These are phyloP conservation scores for Distichodus sexfasciatus DNA, from an alignment of 2,797 vertebrate species.

Conservation along the genomic window DNA sequence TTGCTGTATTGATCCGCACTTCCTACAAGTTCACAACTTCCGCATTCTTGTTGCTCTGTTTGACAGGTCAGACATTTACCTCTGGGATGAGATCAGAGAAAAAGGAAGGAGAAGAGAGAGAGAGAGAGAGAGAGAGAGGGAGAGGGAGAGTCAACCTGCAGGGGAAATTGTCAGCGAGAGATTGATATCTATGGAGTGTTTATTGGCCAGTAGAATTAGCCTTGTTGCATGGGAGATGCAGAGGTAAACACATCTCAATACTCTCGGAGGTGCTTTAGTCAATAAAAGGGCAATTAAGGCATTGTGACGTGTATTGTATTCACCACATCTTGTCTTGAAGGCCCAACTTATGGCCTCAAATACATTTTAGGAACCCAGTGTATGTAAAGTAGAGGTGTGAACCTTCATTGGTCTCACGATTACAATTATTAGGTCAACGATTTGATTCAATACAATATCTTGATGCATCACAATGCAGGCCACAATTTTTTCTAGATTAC, in stretches of 20 bases:
- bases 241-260: constrained; percentile 61
- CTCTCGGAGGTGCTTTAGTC: constrained; percentile 58
- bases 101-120: constrained; percentile 58
- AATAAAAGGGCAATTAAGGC: constrained; percentile 46
- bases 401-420: too few species aligned
- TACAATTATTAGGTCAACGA: too few species aligned
- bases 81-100: constrained; percentile 74
- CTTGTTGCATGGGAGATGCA: constrained; percentile 61
- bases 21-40: constrained; percentile 78
- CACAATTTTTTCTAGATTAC: too few species aligned
- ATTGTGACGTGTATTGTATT: constrained; percentile 3
- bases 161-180: constrained; percentile 64
- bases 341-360: too few species aligned
- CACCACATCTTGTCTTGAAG: too few species aligned
- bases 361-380: too few species aligned
- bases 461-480: too few species aligned
- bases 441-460: too few species aligned
- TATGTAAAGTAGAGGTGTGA: too few species aligned
- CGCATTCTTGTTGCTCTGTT: constrained; percentile 67
- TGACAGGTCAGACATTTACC: constrained; percentile 78
- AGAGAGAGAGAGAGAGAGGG: constrained; percentile 53
- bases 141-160: constrained; percentile 57
- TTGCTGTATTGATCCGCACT: constrained; percentile 76
- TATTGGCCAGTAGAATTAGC: constrained; percentile 65
- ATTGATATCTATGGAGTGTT: constrained; percentile 67